Base-by-base conservation (phyloP, 2,888 invertebrate species). In the Nyleta sp. region DNA sequence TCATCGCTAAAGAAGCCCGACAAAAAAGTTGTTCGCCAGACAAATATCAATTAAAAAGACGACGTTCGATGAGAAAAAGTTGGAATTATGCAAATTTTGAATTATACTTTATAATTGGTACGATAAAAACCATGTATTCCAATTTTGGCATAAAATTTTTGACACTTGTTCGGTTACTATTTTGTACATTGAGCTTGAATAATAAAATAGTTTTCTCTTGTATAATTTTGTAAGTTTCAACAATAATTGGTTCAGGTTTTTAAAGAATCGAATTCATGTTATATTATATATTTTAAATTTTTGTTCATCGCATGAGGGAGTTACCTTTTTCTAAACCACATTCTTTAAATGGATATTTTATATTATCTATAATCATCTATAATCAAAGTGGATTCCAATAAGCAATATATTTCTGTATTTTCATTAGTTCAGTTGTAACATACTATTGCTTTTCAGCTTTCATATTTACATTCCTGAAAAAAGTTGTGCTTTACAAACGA, bases 131-230 rank as follows among this genome's bases (percentile, higher is more conserved):
- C 17, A 18, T 44, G 28, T 13, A 22, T 13, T 35, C 18, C 7
- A 35, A 18, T 15, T 18, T 42, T 59, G 31, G 31, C 28, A 59
- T 44, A 18, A 17, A 31, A 59, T 44, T 15, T 28, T 44, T 28
- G 40, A 44, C 18, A 59, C 17, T 7, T 53, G n/a, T 55, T 55
- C 40, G 55, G 24, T 13, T 59, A 60, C 31, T 22, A 52, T 13
- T 52, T 40, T 64, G 18, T 64, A 64, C 24, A 33, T 68, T 48
- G n/a, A 65, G 65, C 65, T 65, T 65, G 65, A 53, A 65, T 33
- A 52, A 38, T 42, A 10, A 44, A 8, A 53, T 40, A 40, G 42
- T 65, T 53, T 53, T 33, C 8, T 52, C 5, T 53, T 53, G 24
- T 53, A 18, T 53, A 50, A 50, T 50, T 53, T 42, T 31, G 28